Conservation (phyloP, 2,888 invertebrate genomes). For the Antheraea yamamai region DNA sequence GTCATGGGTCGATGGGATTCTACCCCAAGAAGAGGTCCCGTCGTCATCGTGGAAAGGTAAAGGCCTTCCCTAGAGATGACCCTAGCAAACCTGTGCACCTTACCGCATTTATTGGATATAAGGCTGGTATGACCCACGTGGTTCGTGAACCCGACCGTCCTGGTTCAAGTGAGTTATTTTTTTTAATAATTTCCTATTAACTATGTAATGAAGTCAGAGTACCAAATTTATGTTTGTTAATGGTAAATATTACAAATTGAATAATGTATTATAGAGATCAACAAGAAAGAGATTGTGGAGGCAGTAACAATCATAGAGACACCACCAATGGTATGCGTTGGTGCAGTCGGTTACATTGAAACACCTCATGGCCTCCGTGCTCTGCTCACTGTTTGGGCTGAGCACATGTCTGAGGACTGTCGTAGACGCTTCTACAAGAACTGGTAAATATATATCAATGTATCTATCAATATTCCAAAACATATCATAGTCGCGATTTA, state of each 20-base stretch:
- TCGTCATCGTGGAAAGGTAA: conserved; percentile 98
- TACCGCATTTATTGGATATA: conserved; percentile 98
- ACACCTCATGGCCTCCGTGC: conserved; percentile 98
- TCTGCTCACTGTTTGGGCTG: conserved; percentile 98
- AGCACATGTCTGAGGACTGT: conserved; percentile 99
- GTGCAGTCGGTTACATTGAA: conserved; percentile 99
- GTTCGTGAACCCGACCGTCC: conserved; percentile 99
- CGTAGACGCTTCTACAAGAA: conserved; percentile 99
- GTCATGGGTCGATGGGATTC: conserved; percentile 99
- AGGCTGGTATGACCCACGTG: conserved; percentile 99
- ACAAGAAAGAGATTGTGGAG: conserved; percentile 99
- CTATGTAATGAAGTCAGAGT: background rate
- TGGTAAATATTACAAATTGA: background rate
- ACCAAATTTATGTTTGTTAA: conserved; percentile 7
- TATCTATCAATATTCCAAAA: background rate
- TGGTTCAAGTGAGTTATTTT: conserved; percentile 94
- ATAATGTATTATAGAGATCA: conserved; percentile 87
- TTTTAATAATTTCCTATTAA: background rate
- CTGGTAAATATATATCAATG: conserved; percentile 86
- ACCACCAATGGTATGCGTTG: conserved; percentile 98
- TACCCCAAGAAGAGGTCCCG: conserved; percentile 98
- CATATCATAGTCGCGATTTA: background rate
- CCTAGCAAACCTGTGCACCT: conserved; percentile 97
- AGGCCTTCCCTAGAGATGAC: conserved; percentile 99
- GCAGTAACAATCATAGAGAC: conserved; percentile 99